Evolutionary conservation across 2,888 invertebrate species (phyloP).

Genomic region (Temnothorax ravouxi): DNA sequence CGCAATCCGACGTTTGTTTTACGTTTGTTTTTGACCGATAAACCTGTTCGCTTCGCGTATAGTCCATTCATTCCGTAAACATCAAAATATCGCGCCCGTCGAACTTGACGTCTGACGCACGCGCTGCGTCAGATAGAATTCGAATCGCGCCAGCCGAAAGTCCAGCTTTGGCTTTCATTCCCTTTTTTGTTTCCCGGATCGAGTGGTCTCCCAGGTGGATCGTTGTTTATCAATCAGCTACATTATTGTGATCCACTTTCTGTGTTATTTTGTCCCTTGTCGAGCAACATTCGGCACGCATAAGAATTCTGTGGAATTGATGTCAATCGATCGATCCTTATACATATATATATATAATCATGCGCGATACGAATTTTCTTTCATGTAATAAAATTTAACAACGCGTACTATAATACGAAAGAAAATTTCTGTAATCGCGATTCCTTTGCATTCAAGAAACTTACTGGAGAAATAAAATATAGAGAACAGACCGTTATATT

Average conservation of each 20-base stretch:
- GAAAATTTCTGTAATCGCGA: not conserved
- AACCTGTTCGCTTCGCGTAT: conserved; percentile 39
- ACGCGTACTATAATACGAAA: not conserved
- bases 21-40: conserved; percentile 43
- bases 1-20: conserved; percentile 37
- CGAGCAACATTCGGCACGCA: not conserved
- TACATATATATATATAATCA: no score
- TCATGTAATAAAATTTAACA: not conserved
- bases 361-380: not conserved
- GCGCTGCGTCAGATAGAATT: conserved; percentile 23
- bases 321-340: not conserved
- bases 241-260: conserved; percentile 32
- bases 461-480: not conserved
- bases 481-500: not conserved
- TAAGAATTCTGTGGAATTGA: not conserved
- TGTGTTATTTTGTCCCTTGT: not conserved
- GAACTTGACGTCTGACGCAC: conserved; percentile 47
- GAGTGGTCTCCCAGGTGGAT: not conserved
- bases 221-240: conserved; percentile 39
- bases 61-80: conserved; percentile 51
- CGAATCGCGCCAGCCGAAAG: conserved; percentile 5
- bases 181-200: conserved; percentile 21
- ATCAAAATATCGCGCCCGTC: conserved; percentile 45
- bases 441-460: not conserved
- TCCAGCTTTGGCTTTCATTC: conserved; percentile 27